Evolutionary conservation across 2,797 vertebrate species (phyloP), one percentile per base, ranked within the genome.

Genomic region (Phyllotis vaccarum): DNA sequence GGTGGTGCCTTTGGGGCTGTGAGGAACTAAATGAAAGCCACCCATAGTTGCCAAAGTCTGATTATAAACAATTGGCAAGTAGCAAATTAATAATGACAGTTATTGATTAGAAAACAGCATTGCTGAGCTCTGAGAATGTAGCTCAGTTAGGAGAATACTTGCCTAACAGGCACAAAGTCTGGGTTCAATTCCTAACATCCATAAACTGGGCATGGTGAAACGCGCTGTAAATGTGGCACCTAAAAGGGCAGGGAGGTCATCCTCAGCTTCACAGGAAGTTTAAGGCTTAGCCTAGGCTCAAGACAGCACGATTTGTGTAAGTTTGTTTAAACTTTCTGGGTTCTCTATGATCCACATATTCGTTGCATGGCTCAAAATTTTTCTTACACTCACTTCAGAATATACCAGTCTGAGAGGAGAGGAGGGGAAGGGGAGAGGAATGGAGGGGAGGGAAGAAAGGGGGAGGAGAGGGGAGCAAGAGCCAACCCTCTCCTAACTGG

Each of bases 21-120:
- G 86, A 72, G 52, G 19, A 72, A 22, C 72, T 49, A 17, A 76
- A 83, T 6, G 16, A 83, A 95, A 93, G 66, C 11, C 66, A 79
- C 29, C 7, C 40, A 21, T 0, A 56, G 56, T 62, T 5, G 0
- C 85, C 93, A 74, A 88, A 86, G 82, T 80, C n/a, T 56, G 60
- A 40, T 75, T 60, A 76, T 24, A 72, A 87, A 94, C 16, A 75
- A 24, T 85, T 68, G 70, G 29, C 31, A 56, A n/a, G 62, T 56
- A 92, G 89, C 16, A 58, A 89, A 95, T 76, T 89, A 88, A 89
- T 21, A 62, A 40, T 16, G 43, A 83, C 24, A 46, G 27, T 40
- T 78, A 72, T 72, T 96, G 90, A 62, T 66, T 83, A 93, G 82
- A 87, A 94, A 92, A n/a, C n/a, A 66, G 66, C 8, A 2, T 34